These are phyloP conservation scores for Hirtodrosophila confusa DNA, from an alignment of 2,888 invertebrate genomes.

Conservation along the genomic window DNA sequence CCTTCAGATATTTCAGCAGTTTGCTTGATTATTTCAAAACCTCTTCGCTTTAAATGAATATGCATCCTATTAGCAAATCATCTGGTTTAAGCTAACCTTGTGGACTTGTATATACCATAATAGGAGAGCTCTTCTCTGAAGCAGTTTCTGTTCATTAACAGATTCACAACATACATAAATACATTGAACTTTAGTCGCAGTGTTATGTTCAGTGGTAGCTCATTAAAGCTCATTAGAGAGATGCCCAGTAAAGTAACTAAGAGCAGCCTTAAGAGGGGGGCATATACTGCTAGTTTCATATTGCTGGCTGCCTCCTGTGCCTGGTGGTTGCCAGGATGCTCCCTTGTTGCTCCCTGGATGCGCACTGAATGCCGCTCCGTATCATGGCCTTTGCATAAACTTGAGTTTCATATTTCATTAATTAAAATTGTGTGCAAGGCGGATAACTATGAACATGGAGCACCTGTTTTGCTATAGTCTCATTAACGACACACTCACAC, in stretches of 20 bases:
- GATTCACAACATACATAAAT: slow-evolving; percentile 21
- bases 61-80: too few relatives aligned
- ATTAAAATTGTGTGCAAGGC: slow-evolving; percentile 69
- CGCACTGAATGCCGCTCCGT: not conserved
- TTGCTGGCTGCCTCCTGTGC: slow-evolving; percentile 10
- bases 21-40: too few relatives aligned
- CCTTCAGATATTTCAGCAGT: not conserved
- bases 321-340: slow-evolving; percentile 11
- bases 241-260: not conserved
- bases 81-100: too few relatives aligned
- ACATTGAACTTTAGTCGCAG: not conserved
- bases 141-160: slow-evolving; percentile 11
- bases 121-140: too few relatives aligned
- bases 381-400: slow-evolving; percentile 59
- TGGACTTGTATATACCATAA: too few relatives aligned
- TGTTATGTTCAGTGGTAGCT: slow-evolving; percentile 30
- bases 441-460: slow-evolving; percentile 55
- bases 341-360: slow-evolving; percentile 3
- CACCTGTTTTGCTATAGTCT: slow-evolving; percentile 65
- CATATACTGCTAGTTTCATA: slow-evolving; percentile 30
- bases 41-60: too few relatives aligned
- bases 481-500: slow-evolving; percentile 57
- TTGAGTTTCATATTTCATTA: slow-evolving; percentile 75
- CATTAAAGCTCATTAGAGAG: slow-evolving; percentile 53
- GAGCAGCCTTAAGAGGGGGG: slow-evolving; percentile 3